These are phyloP conservation scores for Oryzias sinensis DNA, from an alignment of 2,797 vertebrate genomes.

Conservation along the genomic window DNA sequence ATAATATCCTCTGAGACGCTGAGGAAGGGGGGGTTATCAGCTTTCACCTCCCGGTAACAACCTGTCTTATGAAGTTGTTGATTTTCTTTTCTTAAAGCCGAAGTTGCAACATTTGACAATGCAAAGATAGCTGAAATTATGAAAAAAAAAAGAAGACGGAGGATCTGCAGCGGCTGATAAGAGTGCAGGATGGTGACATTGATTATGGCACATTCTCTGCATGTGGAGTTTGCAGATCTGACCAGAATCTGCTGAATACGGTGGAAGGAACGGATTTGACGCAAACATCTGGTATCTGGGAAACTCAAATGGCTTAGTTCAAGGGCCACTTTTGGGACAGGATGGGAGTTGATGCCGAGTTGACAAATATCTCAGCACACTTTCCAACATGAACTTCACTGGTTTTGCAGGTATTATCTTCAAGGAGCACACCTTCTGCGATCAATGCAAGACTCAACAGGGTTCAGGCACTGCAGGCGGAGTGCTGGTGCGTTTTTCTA, in stretches of 20 bases:
- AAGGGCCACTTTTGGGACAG: conserved; percentile 38
- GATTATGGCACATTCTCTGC: conserved; percentile 63
- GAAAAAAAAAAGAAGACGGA: conserved; percentile 34
- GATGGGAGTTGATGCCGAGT: conserved; percentile 22
- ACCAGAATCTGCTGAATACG: conserved; percentile 32
- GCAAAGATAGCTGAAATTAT: conserved; percentile 60
- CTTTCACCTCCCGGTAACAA: conserved; percentile 62
- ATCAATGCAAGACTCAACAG: background rate
- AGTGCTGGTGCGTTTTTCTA: background rate
- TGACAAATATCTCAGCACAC: conserved; percentile 17
- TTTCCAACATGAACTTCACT: background rate
- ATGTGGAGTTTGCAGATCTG: conserved; percentile 63
- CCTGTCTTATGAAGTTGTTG: conserved; percentile 67
- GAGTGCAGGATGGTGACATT: conserved; percentile 62
- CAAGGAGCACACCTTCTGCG: conserved; percentile 1
- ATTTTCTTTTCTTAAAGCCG: conserved; percentile 20
- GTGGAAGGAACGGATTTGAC: conserved; percentile 26
- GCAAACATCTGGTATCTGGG: conserved; percentile 29
- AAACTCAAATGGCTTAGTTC: conserved; percentile 36
- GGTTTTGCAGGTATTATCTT: background rate
- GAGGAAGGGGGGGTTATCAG: conserved; percentile 69
- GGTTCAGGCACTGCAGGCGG: conserved; percentile 1
- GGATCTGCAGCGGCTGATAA: conserved; percentile 75
- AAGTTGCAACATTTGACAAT: conserved; percentile 59
- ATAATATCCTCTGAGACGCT: conserved; percentile 65